phyloP scores from a whole-genome alignment of 2,888 invertebrate species.

The Ectemnius cavifrons region DNA sequence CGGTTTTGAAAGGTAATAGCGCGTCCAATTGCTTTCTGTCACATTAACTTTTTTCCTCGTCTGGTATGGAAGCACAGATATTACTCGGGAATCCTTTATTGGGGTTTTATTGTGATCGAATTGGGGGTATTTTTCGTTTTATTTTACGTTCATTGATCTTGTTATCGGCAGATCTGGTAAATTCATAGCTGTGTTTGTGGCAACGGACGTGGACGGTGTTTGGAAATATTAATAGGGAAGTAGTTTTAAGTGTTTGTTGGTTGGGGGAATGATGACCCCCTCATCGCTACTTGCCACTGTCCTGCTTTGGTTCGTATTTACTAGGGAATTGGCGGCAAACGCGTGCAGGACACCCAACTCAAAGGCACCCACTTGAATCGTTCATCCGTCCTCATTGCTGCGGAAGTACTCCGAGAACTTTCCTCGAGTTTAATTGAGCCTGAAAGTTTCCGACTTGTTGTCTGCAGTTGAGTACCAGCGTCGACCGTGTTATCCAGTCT shows the following conservation, averaged over 20 bases:
- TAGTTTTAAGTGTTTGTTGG: conserved; percentile 1
- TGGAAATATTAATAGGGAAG: conserved; percentile 26
- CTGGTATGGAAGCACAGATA: no score
- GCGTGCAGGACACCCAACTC: conserved; percentile 33
- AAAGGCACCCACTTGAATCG: conserved; percentile 46
- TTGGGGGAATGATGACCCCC: not conserved
- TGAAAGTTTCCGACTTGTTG: conserved; percentile 70
- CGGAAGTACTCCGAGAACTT: conserved; percentile 62
- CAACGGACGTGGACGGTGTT: not conserved
- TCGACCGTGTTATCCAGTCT: not conserved
- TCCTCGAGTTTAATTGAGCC: conserved; percentile 71
- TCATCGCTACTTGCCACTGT: not conserved
- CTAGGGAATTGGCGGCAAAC: conserved; percentile 56
- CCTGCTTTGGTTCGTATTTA: conserved; percentile 38
- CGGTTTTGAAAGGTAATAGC: not conserved
- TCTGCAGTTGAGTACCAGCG: conserved; percentile 42
- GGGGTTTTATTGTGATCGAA: no score
- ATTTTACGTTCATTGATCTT: no score
- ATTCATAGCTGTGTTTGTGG: no score
- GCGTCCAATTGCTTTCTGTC: no score
- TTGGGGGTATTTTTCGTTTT: no score
- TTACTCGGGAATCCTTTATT: no score
- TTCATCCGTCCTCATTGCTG: conserved; percentile 54
- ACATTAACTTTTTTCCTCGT: no score
- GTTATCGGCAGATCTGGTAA: no score